Evolutionary conservation across 2,888 invertebrate species (phyloP), one percentile per base, ranked within the genome.

Genomic region (Teleogryllus oceanicus): DNA sequence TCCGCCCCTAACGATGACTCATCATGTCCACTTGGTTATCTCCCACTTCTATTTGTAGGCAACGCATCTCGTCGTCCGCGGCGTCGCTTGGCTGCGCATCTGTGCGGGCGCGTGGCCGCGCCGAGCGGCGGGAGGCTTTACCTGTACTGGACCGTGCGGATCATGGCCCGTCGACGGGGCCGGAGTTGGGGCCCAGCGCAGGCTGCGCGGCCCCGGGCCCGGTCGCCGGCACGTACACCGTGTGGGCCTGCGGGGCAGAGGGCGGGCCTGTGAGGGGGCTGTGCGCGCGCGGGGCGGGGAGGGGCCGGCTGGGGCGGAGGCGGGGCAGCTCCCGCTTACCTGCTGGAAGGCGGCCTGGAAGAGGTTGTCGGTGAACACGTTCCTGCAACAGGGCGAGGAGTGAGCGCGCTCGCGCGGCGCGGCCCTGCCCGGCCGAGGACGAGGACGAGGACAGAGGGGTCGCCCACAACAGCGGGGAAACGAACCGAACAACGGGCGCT

Each of bases 311-410:
- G 37, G 37, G 37, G 37, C 37, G 37, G n/a, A 24, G 24, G 76
- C 16, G 62, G 62, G 62, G 16, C n/a, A 50, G 13, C 18, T 4
- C 77, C 49, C 50, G 24, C 86, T 86, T 86, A 91, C 90, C 88
- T 95, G 95, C 86, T 95, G 94, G 86, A 96, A 95, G 80, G 95
- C 92, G 50, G 97, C 96, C 88, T 95, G 94, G 85, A 97, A 95
- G 83, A 97, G 91, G 88, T 97, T 97, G 86, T 95, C 96, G 21
- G 96, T 95, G 86, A 97, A 93, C 85, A 96, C 93, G 87, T 97
- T 97, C 88, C 96, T 96, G 90, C 80, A 90, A 90, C 85, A 83
- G 62, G 62, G 62, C n/a, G 62, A 62, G 62, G 62, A 62, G 62
- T 62, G 62, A 62, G 62, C 62, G 62, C 62, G 62, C 62, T 62